phyloP scores from a whole-genome alignment of 2,888 invertebrate species.

The Sinotaia quadrata region DNA sequence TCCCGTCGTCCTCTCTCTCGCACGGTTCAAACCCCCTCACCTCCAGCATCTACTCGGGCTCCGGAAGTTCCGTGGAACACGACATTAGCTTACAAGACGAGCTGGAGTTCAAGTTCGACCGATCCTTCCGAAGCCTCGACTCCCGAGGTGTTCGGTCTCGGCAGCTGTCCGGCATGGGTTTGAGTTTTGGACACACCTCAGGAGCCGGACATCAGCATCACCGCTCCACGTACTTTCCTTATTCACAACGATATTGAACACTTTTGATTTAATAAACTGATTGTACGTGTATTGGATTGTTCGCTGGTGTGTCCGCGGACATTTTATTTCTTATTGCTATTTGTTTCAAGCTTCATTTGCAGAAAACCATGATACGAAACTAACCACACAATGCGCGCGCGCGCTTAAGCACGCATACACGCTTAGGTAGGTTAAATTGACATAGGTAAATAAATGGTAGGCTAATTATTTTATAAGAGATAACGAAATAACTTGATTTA shows the following conservation, averaged over 20 bases:
- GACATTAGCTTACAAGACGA: constrained; percentile 57
- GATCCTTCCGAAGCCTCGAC: constrained; percentile 54
- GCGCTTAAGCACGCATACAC: too few relatives aligned
- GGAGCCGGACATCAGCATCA: background rate
- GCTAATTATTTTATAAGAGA: too few relatives aligned
- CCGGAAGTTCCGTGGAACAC: constrained; percentile 38
- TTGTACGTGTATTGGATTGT: background rate
- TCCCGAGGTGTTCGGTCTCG: constrained; percentile 44
- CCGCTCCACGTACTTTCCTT: constrained; percentile 38
- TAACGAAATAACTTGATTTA: too few relatives aligned
- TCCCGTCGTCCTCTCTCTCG: constrained; percentile 29
- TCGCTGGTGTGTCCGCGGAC: background rate
- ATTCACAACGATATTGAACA: constrained; percentile 25
- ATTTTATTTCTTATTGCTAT: background rate
- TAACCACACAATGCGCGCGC: too few relatives aligned
- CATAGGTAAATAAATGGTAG: too few relatives aligned
- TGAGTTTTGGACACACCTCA: background rate
- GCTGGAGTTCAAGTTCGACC: constrained; percentile 54
- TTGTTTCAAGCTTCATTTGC: background rate
- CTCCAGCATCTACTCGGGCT: constrained; percentile 43
- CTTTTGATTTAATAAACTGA: background rate
- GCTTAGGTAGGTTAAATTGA: too few relatives aligned
- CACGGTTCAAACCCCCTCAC: constrained; percentile 26
- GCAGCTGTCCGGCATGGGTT: background rate
- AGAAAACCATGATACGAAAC: background rate